Evolutionary conservation across 1,140 invertebrate species (phyloP), one percentile per base, ranked within the genome.

Genomic region (Megathymus violae): DNA sequence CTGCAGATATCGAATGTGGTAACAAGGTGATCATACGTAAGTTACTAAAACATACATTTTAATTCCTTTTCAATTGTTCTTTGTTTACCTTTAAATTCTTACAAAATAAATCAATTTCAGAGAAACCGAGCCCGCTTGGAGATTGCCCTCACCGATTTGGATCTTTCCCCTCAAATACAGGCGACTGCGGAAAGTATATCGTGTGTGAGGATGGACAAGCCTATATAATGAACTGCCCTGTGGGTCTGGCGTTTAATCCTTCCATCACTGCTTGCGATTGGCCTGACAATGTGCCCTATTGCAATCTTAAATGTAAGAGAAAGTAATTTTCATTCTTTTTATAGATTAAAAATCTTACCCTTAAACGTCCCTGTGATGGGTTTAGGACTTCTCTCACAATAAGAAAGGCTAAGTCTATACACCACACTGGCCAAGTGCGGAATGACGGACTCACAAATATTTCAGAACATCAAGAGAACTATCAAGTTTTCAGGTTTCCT

Each of bases 111-210:
- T 34, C 6, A 16, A 61, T 62, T 69, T 40, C 68, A 85, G 87
- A 81, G 40, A 54, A 6, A 38, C 43, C 81, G 4, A 91, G 93
- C 65, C 91, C 95, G 0, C 95, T 94, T 0, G 93, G 93, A 0
- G 93, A 96, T 10, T 98, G 97, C 78, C 96, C 97, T 0, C 95
- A 95, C 78, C 94, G 95, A 70, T 97, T 94, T 67, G 97, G 97
- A 0, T 95, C 96, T 69, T 98, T 95, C 83, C 92, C 94, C 52
- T 94, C 95, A 1, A 44, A 48, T 3, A 94, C 95, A 71, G 77
- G 90, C 11, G 93, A 96, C 70, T 98, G 97, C 76, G 95, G 96
- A 4, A 92, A 95, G 76, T 98, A 97, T 77, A 94, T 95, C 80
- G 96, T 95, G 66, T 98, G 97, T 76, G 94, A 94, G 0, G 93